phyloP scores from a whole-genome alignment of 1,140 invertebrate species.

The Magallana angulata region DNA sequence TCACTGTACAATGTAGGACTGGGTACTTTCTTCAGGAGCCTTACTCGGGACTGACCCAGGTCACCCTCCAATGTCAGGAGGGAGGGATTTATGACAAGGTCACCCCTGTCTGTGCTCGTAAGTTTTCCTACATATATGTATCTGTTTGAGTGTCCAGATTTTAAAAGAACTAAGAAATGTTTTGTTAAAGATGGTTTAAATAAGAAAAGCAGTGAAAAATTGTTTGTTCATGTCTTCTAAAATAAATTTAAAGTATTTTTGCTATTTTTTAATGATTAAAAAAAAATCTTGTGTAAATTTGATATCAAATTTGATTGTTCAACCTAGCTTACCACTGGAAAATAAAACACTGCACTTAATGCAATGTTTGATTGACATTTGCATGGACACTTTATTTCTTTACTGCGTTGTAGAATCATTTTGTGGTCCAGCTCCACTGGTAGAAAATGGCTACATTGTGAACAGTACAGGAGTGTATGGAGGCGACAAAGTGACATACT shows the following conservation, averaged over 20 bases:
- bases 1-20: slow-evolving; percentile 50
- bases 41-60: slow-evolving; percentile 28
- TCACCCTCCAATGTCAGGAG: slow-evolving; percentile 47
- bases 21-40: slow-evolving; percentile 47
- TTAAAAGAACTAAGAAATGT: no score
- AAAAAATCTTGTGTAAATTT: not conserved
- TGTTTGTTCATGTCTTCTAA: no score
- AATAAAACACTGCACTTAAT: no score
- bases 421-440: slow-evolving; percentile 48
- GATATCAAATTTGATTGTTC: not conserved
- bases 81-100: slow-evolving; percentile 52
- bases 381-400: not conserved
- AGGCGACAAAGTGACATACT: slow-evolving; percentile 52
- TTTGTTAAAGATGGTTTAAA: no score
- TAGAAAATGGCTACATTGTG: slow-evolving; percentile 56
- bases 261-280: no score
- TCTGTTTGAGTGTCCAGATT: not conserved
- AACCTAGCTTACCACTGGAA: no score
- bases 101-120: slow-evolving; percentile 58
- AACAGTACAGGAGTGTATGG: slow-evolving; percentile 47
- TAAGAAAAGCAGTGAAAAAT: no score
- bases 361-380: no score
- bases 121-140: not conserved
- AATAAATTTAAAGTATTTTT: no score
- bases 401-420: slow-evolving; percentile 50